phyloP scores from a whole-genome alignment of 2,113 vertebrate species.

The Brachyistius frenatus region DNA sequence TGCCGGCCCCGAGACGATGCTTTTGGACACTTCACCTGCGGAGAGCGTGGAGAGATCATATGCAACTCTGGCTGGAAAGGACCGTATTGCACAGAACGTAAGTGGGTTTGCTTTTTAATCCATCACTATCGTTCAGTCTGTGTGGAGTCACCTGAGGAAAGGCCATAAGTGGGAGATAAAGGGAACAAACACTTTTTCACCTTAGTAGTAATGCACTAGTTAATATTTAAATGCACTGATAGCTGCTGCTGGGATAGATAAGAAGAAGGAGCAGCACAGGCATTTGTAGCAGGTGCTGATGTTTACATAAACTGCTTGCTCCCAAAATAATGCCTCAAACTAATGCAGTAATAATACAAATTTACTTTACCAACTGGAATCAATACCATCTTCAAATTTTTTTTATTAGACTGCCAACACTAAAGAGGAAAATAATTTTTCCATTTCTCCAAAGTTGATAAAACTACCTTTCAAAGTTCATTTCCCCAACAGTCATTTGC shows the following conservation, averaged over 20 bases:
- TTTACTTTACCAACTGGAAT: slow-evolving; percentile 8
- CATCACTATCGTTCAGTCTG: background rate
- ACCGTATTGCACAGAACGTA: slow-evolving; percentile 96
- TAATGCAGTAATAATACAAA: background rate
- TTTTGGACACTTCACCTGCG: slow-evolving; percentile 97
- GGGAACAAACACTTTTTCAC: background rate
- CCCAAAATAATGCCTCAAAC: background rate
- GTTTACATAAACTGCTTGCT: slow-evolving; percentile 25
- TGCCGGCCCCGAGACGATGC: slow-evolving; percentile 95
- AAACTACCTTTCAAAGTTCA: slow-evolving; percentile 52
- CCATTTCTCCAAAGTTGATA: slow-evolving; percentile 24
- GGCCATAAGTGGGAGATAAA: slow-evolving; percentile 3
- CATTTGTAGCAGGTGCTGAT: slow-evolving; percentile 14
- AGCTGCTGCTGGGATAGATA: slow-evolving; percentile 18
- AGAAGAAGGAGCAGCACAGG: slow-evolving; percentile 8
- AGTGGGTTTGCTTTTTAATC: slow-evolving; percentile 76
- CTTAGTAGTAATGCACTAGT: background rate
- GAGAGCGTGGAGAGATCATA: slow-evolving; percentile 95
- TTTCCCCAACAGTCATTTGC: slow-evolving; percentile 65
- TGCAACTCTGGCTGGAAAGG: slow-evolving; percentile 98
- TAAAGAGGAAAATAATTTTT: background rate
- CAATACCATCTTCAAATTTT: background rate
- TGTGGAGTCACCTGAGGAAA: background rate
- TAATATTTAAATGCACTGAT: slow-evolving; percentile 38
- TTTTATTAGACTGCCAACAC: slow-evolving; percentile 7